Percentiles rank a stretch among this genome's conserved stretches.
Evolutionary conservation across 2,797 vertebrate genomes (phyloP).

Genomic region (Nyctibius grandis): DNA sequence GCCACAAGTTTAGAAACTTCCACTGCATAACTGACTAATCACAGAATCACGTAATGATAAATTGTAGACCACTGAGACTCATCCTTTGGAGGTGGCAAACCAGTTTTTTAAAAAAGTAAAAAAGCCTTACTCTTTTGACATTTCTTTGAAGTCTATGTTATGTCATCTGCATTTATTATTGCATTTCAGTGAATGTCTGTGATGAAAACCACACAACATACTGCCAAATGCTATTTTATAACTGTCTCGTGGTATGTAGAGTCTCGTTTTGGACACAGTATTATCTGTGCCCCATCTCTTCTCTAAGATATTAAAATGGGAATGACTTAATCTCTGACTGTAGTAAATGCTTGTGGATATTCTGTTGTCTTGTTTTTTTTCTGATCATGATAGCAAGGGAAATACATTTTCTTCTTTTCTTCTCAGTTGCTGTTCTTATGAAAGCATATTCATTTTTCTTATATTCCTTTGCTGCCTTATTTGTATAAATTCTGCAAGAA

Average conservation of each 20-base stretch:
- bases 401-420: not conserved
- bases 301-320: not conserved
- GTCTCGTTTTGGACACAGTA: not conserved
- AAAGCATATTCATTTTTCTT: not conserved
- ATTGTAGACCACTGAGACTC: not conserved
- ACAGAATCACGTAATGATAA: not conserved
- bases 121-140: not conserved
- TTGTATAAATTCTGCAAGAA: not conserved
- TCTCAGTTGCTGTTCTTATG: not conserved
- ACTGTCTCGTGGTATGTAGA: not conserved
- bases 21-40: no score
- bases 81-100: not conserved
- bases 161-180: not conserved
- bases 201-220: not conserved
- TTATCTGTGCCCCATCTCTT: not conserved
- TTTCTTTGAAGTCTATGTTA: not conserved
- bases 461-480: not conserved
- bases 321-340: not conserved
- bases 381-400: not conserved
- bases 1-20: not conserved
- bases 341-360: not conserved
- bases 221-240: not conserved
- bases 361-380: not conserved
- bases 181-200: not conserved
- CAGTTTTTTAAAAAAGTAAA: not conserved